phyloP scores from a whole-genome alignment of 2,888 invertebrate species.

The Drosophila formosana region DNA sequence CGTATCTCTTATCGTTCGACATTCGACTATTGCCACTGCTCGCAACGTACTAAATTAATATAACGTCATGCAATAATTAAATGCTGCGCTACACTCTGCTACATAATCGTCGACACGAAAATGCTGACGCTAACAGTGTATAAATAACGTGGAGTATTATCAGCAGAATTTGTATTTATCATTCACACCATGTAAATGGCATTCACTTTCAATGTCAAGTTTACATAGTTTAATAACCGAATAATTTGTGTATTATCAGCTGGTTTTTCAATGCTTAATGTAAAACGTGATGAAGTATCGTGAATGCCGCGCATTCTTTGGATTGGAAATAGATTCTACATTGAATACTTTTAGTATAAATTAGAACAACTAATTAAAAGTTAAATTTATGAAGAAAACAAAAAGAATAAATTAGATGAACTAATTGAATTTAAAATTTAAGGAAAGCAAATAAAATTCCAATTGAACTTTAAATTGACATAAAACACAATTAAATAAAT shows the following conservation, averaged over 20 bases:
- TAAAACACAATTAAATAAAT: too few species aligned
- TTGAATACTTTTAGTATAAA: neutral
- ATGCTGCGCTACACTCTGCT: conserved; percentile 31
- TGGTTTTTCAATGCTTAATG: neutral
- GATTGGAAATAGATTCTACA: neutral
- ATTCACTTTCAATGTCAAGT: conserved; percentile 35
- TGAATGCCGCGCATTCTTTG: neutral
- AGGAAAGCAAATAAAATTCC: too few species aligned
- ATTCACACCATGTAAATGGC: conserved; percentile 30
- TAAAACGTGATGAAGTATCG: conserved; percentile 24
- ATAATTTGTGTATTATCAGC: conserved; percentile 46
- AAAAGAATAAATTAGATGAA: neutral
- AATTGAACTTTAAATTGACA: too few species aligned
- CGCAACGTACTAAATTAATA: conserved; percentile 42
- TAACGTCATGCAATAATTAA: conserved; percentile 41
- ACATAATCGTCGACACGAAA: conserved; percentile 13
- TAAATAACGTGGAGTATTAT: conserved; percentile 12
- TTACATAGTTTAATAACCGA: conserved; percentile 8
- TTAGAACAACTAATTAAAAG: neutral
- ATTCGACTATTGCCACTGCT: conserved; percentile 38
- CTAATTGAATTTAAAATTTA: neutral
- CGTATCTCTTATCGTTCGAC: conserved; percentile 42
- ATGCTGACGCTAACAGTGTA: conserved; percentile 18
- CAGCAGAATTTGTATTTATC: conserved; percentile 32
- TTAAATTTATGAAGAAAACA: neutral